These are phyloP conservation scores for Pyxicephalus adspersus DNA, from an alignment of 2,113 vertebrate genomes.

Conservation along the genomic window DNA sequence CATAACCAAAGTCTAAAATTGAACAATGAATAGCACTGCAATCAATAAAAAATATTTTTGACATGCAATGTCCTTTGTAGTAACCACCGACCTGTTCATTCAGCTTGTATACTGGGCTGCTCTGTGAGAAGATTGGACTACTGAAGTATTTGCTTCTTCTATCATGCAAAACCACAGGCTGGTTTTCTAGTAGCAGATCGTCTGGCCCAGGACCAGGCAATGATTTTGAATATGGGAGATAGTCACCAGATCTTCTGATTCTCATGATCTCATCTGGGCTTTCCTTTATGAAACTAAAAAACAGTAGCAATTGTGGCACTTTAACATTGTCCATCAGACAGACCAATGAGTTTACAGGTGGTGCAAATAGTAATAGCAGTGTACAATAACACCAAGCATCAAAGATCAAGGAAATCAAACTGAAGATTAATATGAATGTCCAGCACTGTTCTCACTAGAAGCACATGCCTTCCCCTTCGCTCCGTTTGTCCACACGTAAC, in stretches of 20 bases:
- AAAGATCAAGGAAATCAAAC: no score
- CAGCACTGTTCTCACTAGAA: no score
- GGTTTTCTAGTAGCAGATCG: not conserved
- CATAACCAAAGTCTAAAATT: no score
- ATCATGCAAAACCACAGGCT: slow-evolving; percentile 14
- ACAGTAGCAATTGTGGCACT: not conserved
- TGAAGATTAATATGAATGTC: no score
- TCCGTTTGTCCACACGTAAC: no score
- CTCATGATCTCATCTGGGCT: not conserved
- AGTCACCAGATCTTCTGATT: not conserved
- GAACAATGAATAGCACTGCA: no score
- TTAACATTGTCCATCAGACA: not conserved
- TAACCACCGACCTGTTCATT: slow-evolving; percentile 23
- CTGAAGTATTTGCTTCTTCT: not conserved
- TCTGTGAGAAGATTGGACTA: not conserved
- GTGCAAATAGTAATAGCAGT: not conserved
- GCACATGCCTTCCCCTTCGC: no score
- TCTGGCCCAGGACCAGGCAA: not conserved
- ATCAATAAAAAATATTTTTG: no score
- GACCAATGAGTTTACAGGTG: not conserved
- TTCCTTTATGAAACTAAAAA: not conserved
- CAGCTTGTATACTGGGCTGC: slow-evolving; percentile 33
- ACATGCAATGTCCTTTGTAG: not conserved
- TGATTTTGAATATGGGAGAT: not conserved
- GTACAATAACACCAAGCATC: not conserved